These are phyloP conservation scores for Adelognathus sp. DNA, from an alignment of 2,888 invertebrate genomes.

Conservation along the genomic window DNA sequence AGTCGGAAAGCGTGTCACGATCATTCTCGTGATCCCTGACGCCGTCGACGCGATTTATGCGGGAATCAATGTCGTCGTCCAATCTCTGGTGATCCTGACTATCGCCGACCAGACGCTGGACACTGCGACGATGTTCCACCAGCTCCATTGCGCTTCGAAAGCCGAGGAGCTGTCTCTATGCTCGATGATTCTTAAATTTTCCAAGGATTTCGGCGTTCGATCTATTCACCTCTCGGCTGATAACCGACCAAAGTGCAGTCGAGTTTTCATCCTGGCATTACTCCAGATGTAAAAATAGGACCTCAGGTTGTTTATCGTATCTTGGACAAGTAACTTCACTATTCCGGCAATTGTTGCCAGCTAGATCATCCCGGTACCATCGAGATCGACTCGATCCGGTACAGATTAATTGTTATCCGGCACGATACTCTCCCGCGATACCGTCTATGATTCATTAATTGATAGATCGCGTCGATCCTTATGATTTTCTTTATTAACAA, in stretches of 20 bases:
- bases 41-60: slow-evolving; percentile 50
- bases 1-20: slow-evolving; percentile 71
- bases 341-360: background rate
- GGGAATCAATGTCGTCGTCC: slow-evolving; percentile 63
- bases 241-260: slow-evolving; percentile 58
- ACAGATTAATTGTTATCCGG: background rate
- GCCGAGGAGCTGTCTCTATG: background rate
- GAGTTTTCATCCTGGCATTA: slow-evolving; percentile 62
- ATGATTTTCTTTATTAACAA: background rate
- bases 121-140: slow-evolving; percentile 58
- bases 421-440: background rate
- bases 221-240: slow-evolving; percentile 55
- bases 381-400: background rate
- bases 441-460: slow-evolving; percentile 4
- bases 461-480: background rate
- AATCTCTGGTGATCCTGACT: slow-evolving; percentile 34
- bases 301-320: background rate
- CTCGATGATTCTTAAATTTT: slow-evolving; percentile 8
- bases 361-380: background rate
- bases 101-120: slow-evolving; percentile 62
- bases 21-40: slow-evolving; percentile 58
- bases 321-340: background rate
- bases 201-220: background rate
- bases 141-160: slow-evolving; percentile 57
- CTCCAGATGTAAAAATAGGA: background rate